Conservation (phyloP, 1,140 invertebrate species). For the Diploscapter pachys region DNA sequence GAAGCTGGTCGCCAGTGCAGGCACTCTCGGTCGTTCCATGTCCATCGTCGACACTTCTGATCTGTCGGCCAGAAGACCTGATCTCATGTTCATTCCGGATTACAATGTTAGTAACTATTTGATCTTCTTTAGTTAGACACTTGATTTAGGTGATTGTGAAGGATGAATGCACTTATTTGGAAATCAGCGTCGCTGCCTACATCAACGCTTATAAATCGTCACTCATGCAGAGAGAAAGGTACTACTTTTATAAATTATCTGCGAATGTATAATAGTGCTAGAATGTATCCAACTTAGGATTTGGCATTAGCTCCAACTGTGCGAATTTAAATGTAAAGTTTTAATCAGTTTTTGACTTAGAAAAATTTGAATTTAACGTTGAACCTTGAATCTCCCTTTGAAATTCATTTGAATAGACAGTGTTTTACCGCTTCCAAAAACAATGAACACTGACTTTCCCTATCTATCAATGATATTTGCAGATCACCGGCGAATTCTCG, state of each 20-base stretch:
- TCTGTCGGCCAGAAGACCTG: slow-evolving; percentile 26
- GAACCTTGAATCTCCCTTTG: background rate
- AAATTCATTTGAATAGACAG: background rate
- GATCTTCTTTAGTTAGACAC: no score
- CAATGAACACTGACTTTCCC: slow-evolving; percentile 4
- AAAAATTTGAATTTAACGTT: background rate
- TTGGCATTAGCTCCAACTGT: background rate
- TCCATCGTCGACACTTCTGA: slow-evolving; percentile 35
- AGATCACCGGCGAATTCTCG: background rate
- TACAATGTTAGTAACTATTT: background rate
- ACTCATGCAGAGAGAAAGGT: slow-evolving; percentile 35
- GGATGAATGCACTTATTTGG: slow-evolving; percentile 42
- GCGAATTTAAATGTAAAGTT: background rate
- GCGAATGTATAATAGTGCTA: background rate
- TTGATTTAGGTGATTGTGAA: slow-evolving; percentile 21
- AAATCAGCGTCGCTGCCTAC: slow-evolving; percentile 31
- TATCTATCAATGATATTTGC: slow-evolving; percentile 2
- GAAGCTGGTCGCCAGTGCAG: slow-evolving; percentile 25
- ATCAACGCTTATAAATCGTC: slow-evolving; percentile 38
- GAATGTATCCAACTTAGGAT: background rate
- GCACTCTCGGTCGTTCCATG: slow-evolving; percentile 29
- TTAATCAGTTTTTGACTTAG: background rate
- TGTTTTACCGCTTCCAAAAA: background rate
- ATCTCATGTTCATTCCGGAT: slow-evolving; percentile 39
- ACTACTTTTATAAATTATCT: slow-evolving; percentile 8